Conservation (phyloP, 2,797 vertebrate genomes). For the Falco biarmicus region DNA sequence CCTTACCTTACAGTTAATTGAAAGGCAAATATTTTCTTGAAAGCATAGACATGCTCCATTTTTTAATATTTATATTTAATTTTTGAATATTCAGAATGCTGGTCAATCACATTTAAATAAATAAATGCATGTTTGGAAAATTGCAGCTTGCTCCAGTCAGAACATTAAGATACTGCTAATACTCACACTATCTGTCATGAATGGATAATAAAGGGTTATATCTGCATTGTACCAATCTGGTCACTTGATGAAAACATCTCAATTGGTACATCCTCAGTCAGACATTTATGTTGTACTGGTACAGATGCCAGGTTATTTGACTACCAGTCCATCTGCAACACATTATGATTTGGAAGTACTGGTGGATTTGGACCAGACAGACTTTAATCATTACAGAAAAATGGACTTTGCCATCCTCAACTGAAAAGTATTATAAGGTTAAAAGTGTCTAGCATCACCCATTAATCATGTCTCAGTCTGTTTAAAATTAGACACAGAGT, state of each 20-base stretch:
- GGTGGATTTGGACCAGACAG: neutral
- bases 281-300: neutral
- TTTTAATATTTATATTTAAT: neutral
- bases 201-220: neutral
- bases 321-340: neutral
- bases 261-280: neutral
- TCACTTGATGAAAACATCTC: constrained; percentile 4
- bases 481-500: neutral
- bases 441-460: neutral
- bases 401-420: neutral
- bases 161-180: neutral
- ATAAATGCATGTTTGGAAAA: neutral
- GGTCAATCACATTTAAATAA: neutral
- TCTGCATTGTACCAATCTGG: neutral
- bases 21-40: neutral
- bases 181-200: neutral
- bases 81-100: neutral
- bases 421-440: neutral
- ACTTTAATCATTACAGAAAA: neutral
- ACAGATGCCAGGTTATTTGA: neutral
- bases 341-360: neutral
- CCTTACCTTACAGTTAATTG: neutral
- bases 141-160: neutral
- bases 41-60: neutral
- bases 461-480: neutral